Evolutionary conservation across 2,113 vertebrate species (phyloP).

Genomic region (Lophura nycthemera): DNA sequence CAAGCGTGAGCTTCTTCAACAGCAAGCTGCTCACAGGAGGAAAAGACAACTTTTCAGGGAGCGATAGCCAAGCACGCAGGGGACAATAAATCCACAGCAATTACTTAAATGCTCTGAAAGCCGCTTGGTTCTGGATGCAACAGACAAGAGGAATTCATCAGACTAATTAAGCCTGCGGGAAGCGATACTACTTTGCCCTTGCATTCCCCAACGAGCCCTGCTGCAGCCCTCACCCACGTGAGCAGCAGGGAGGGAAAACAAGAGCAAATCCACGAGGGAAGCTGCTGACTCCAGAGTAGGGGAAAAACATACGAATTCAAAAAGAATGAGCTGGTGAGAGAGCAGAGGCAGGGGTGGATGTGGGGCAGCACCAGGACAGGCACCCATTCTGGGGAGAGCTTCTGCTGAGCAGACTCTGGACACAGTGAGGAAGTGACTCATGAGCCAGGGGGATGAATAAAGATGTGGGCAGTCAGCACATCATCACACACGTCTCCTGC

Average conservation of each 20-base stretch:
- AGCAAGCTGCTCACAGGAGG: rapidly evolving
- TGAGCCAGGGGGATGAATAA: rapidly evolving
- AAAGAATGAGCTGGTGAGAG: neutral
- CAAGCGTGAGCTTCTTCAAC: neutral
- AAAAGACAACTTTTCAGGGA: rapidly evolving
- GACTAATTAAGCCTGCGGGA: neutral
- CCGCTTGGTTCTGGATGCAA: rapidly evolving
- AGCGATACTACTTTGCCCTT: neutral
- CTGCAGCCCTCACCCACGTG: neutral
- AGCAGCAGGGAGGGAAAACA: neutral
- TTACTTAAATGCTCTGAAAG: neutral
- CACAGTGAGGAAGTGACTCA: neutral
- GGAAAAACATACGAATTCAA: neutral
- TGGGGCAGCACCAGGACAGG: neutral
- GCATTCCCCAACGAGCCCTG: neutral
- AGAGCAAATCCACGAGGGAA: neutral
- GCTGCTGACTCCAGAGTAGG: neutral
- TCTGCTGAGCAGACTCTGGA: neutral
- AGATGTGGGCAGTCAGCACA: neutral
- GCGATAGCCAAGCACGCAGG: rapidly evolving
- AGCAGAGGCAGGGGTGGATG: neutral
- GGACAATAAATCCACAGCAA: no score
- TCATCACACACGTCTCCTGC: neutral
- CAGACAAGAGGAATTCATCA: rapidly evolving
- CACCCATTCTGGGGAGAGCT: rapidly evolving